These are phyloP conservation scores for Sebastes nivosus DNA, from an alignment of 2,797 vertebrate genomes.

Conservation along the genomic window DNA sequence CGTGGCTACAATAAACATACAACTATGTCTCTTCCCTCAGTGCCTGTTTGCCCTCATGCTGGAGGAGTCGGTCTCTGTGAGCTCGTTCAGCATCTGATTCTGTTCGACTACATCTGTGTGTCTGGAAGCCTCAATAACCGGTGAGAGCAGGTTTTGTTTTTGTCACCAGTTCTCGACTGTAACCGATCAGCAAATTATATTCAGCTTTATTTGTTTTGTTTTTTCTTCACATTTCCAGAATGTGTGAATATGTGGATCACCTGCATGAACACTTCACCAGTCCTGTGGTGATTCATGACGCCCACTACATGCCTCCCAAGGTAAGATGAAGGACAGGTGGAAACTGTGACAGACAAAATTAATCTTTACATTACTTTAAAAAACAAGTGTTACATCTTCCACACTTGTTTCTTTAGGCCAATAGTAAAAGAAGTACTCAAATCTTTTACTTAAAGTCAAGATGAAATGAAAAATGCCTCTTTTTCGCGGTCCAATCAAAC, in stretches of 20 bases:
- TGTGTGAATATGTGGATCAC: conserved; percentile 91
- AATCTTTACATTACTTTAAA: background rate
- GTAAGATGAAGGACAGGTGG: conserved; percentile 53
- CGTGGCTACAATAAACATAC: fast-evolving
- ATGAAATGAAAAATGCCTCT: no score
- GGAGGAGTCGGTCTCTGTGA: conserved; percentile 89
- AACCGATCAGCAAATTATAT: background rate
- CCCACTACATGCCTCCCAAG: conserved; percentile 86
- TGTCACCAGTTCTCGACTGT: background rate
- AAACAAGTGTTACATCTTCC: background rate
- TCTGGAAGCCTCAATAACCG: conserved; percentile 81
- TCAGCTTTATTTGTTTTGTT: background rate
- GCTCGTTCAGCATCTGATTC: conserved; percentile 86
- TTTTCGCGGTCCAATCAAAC: no score
- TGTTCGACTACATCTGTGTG: conserved; percentile 85
- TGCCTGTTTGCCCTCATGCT: conserved; percentile 88
- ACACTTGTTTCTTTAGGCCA: background rate
- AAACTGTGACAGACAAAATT: no score
- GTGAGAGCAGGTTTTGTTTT: conserved; percentile 48
- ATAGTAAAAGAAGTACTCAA: no score
- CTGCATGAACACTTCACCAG: conserved; percentile 89
- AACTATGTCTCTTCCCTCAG: conserved; percentile 47
- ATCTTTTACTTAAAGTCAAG: no score
- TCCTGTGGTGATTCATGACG: conserved; percentile 82
- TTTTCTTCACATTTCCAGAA: conserved; percentile 68